Base-by-base conservation (phyloP, 2,113 vertebrate genomes). In the Gymnocephalus cernua region DNA sequence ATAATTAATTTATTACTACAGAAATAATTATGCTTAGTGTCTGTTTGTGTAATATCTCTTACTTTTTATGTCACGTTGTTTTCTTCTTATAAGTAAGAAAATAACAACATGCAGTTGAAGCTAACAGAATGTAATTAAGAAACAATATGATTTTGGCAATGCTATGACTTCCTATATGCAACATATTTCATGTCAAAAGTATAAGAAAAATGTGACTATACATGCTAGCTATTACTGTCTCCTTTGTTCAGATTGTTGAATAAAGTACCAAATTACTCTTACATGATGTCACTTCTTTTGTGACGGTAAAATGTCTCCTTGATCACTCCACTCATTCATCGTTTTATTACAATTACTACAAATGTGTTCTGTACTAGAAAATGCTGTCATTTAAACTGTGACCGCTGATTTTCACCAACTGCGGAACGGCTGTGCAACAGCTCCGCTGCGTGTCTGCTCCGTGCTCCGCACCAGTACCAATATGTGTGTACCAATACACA, bases 1-100 rank as follows among this genome's bases (percentile, higher is more conserved):
- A 83, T 59, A 57, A 45, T 32, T 50, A 8, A 72, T 77, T 79
- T 79, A 78, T 73, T 77, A 68, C 25, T 10, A 0, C 21, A 69
- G 23, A 68, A 53, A 77, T 73, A 74, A 57, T 86, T 69, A 65
- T 62, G 35, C 58, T 51, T n/a, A n/a, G 47, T 10, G 44, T 58
- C 23, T 4, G 21, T 84, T 65, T 69, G 47, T 57, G 21, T 21
- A 56, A 59, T 50, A 12, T 6, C 29, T 59, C 21, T 59, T n/a
- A 44, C 23, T 45, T 15, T 66, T 67, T 48, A 12, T 57, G 23
- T 18, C 13, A 21, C 2, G 1, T 51, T 62, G 32, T 50, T 32
- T 44, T 57, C 44, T 13, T 62, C 4, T 62, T 14, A 66, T 70
- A 79, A 66, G 2, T 44, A 1, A 35, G 29, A 0, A 67, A 15